These are phyloP conservation scores for Alligator sinensis DNA, from an alignment of 2,113 vertebrate genomes.

Conservation along the genomic window DNA sequence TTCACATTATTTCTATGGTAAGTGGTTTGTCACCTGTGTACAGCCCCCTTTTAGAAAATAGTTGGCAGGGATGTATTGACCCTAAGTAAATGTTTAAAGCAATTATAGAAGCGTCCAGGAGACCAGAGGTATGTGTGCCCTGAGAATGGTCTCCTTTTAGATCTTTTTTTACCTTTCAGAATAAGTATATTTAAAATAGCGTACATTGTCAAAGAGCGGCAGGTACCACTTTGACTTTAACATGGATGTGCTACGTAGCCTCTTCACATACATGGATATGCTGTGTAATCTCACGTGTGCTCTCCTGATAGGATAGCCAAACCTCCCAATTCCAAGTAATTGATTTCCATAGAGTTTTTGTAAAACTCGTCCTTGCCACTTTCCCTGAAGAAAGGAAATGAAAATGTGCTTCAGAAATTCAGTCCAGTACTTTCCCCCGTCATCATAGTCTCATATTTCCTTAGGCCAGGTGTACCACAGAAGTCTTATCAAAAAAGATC, in stretches of 20 bases:
- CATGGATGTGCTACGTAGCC: neutral
- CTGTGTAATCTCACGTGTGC: neutral
- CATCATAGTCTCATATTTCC: neutral
- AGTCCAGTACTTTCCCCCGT: neutral
- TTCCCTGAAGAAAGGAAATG: neutral
- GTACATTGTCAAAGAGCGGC: neutral
- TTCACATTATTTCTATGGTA: constrained; percentile 80
- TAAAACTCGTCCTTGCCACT: neutral
- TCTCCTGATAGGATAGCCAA: neutral
- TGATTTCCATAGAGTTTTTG: neutral
- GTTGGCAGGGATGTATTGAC: constrained; percentile 23
- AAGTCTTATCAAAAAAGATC: neutral
- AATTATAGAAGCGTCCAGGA: neutral
- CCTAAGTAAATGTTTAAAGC: constrained; percentile 17
- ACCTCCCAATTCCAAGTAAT: neutral
- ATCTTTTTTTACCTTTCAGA: neutral
- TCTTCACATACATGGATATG: too few relatives aligned
- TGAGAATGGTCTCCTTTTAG: neutral
- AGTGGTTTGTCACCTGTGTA: constrained; percentile 72
- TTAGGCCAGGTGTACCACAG: neutral
- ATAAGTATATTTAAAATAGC: neutral
- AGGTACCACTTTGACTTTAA: neutral
- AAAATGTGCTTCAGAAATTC: neutral
- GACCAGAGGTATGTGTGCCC: neutral
- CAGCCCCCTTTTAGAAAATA: neutral